A percentile compares a stretch with the other conserved stretches of the same genome.
Conservation (phyloP, 92 coral and sea anemone genomes). For the Pocillopora meandrina region DNA sequence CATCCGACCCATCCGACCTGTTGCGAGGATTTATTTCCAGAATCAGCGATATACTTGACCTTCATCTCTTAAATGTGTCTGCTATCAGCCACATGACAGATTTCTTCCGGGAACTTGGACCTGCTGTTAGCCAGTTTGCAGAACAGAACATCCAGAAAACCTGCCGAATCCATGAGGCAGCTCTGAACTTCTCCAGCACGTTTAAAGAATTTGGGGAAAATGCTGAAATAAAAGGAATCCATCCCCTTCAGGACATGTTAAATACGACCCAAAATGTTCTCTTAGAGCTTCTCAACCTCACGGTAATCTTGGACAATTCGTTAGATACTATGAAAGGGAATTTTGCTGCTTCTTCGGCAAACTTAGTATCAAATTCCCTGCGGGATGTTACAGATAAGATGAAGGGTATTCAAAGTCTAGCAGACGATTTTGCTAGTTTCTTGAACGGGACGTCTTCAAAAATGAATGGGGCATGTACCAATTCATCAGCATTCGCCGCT, state of each 20-base stretch:
- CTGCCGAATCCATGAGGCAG: constrained; percentile 56
- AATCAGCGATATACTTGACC: constrained; percentile 51
- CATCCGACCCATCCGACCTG: constrained; percentile 43
- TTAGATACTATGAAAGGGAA: constrained; percentile 69
- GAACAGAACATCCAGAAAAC: constrained; percentile 50
- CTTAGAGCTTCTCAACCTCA: constrained; percentile 41
- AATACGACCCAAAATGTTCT: constrained; percentile 29
- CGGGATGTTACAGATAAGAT: constrained; percentile 50
- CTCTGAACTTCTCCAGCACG: constrained; percentile 43
- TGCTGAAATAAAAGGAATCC: constrained; percentile 48
- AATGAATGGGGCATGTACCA: constrained; percentile 63
- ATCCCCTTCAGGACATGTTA: constrained; percentile 41
- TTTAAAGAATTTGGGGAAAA: constrained; percentile 60
- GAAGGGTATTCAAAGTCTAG: constrained; percentile 45
- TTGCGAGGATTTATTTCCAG: constrained; percentile 58
- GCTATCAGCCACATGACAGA: constrained; percentile 63
- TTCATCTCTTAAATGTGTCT: constrained; percentile 64
- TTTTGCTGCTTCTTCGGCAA: constrained; percentile 59
- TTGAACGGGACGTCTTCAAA: constrained; percentile 65
- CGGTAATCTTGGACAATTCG: constrained; percentile 44
- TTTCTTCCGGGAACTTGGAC: constrained; percentile 69
- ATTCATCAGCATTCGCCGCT: constrained; percentile 63
- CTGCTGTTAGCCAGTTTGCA: constrained; percentile 49
- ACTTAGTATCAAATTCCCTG: constrained; percentile 54
- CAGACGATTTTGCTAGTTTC: constrained; percentile 48